Evolutionary conservation across 2,113 vertebrate genomes (phyloP).

Genomic region (Odontesthes bonariensis): DNA sequence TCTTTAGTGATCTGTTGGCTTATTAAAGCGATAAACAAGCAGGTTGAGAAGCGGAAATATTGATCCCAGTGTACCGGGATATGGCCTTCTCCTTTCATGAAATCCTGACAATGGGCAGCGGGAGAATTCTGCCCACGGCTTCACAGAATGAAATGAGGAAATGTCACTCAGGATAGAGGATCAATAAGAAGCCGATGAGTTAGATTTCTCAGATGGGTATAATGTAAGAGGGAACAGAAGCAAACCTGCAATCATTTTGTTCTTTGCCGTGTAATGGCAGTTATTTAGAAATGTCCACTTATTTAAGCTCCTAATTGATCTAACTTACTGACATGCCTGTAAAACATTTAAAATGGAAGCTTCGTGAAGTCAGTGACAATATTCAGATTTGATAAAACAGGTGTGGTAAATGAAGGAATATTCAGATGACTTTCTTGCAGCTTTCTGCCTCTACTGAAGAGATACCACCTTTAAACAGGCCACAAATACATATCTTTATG

Average conservation of each 20-base stretch:
- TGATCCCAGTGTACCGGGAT: constrained; percentile 23
- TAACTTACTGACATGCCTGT: background rate
- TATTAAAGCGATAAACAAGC: constrained; percentile 10
- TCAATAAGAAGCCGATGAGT: constrained; percentile 30
- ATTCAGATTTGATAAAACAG: too few species aligned
- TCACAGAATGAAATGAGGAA: constrained; percentile 42
- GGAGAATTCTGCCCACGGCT: constrained; percentile 39
- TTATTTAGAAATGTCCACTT: background rate
- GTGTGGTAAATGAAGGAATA: too few species aligned
- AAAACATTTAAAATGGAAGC: background rate
- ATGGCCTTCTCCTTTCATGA: constrained; percentile 48
- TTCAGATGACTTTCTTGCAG: too few species aligned
- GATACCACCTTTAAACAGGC: too few species aligned
- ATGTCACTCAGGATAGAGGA: constrained; percentile 38
- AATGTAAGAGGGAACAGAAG: constrained; percentile 11
- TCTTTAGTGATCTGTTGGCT: constrained; percentile 19
- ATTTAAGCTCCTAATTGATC: background rate
- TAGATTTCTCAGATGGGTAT: constrained; percentile 12
- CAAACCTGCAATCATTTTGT: constrained; percentile 13
- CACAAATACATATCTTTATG: too few species aligned
- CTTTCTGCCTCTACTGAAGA: too few species aligned
- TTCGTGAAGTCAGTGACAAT: too few species aligned
- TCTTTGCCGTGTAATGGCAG: background rate
- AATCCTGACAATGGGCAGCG: constrained; percentile 29
- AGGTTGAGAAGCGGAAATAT: constrained; percentile 29